These are phyloP conservation scores for Alsophila aescularia DNA, from an alignment of 2,888 invertebrate genomes.

Conservation along the genomic window DNA sequence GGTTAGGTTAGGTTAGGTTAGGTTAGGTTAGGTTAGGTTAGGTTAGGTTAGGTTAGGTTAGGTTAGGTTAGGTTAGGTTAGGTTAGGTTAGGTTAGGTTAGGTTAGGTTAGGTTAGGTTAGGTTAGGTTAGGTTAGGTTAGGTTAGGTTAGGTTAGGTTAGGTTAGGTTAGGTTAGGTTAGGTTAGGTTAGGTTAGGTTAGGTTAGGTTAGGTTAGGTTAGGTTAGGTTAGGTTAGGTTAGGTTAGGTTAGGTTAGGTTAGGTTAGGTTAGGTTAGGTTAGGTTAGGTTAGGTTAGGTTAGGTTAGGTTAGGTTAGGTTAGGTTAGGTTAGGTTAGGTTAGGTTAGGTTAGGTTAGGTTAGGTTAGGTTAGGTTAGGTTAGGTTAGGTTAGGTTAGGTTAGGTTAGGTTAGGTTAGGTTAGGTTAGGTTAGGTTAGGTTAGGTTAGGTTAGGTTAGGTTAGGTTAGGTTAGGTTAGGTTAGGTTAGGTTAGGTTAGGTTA, in stretches of 20 bases:
- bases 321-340: constrained; percentile 31
- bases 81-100: no score
- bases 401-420: constrained; percentile 3
- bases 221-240: constrained; percentile 24
- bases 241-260: constrained; percentile 43
- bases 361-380: constrained; percentile 22
- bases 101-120: no score
- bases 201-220: constrained; percentile 27
- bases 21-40: constrained; percentile 12
- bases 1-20: constrained; percentile 13
- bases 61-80: not conserved
- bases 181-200: constrained; percentile 3
- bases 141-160: no score
- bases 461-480: constrained; percentile 34
- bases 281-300: constrained; percentile 44
- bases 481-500: constrained; percentile 37
- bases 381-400: constrained; percentile 3
- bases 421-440: constrained; percentile 9
- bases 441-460: constrained; percentile 7
- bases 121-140: no score
- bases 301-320: constrained; percentile 44
- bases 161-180: not conserved
- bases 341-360: constrained; percentile 36
- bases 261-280: constrained; percentile 46
- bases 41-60: constrained; percentile 2